Base-by-base conservation (phyloP, 2,113 vertebrate genomes). In the Gymnarchus niloticus region DNA sequence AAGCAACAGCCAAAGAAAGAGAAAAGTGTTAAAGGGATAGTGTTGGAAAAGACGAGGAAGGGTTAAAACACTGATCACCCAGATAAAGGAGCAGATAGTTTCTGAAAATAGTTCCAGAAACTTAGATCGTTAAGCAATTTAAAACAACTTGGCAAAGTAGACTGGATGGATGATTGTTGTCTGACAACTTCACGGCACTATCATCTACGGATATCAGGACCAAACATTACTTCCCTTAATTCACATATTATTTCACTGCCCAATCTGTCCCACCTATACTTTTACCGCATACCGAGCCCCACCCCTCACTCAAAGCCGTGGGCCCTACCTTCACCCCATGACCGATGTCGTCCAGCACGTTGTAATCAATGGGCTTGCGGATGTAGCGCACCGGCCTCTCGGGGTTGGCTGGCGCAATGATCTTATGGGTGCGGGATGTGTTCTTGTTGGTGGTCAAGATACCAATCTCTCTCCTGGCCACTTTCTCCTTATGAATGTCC, bases 401-500 rank as follows among this genome's bases (percentile, higher is more conserved):
- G 8, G 97, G 95, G 90, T 99, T 99, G 91, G 98, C 97, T 81
- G 98, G 98, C 86, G 98, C 98, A 89, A 99, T 99, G 94, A 99
- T 99, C 95, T 99, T 99, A 93, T 99, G 98, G n/a, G 98, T 99
- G 93, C 98, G 97, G 89, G 98, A 98, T 52, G 98, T 99, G 94
- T 99, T 99, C 95, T 99, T 99, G 93, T 99, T 99, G 89, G 98
- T 99, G 89, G 98, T 99, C 93, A 99, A 96, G 94, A 99, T 99
- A 92, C 98, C 98, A 90, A 99, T 99, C 94, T 99, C 98, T 93
- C 98, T 96, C 92, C 98, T 96, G 86, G 98, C 98, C 89, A 99
- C 98, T 92, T 99, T 99, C 91, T 99, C 98, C 95, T 99, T 99
- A 93, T 99, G 98, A 94, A 99, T 99, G 94, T 99, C 98, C 95